Evolutionary conservation across 30 jellyfish, hydroid and myxozoan species (phyloP), one percentile per base, ranked within the genome.

Genomic region (Euphysa ruthae): DNA sequence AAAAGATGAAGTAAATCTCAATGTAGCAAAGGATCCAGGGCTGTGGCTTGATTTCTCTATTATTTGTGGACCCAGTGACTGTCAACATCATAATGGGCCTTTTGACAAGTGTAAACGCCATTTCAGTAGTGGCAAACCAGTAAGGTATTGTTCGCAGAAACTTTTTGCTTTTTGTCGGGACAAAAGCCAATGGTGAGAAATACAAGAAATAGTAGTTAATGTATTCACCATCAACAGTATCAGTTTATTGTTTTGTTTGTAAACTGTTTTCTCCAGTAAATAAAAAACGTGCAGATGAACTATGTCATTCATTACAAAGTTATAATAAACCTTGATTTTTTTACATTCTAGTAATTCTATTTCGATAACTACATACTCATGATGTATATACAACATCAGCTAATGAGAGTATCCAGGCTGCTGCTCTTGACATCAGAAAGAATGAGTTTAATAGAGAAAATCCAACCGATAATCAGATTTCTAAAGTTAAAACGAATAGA

Each of bases 11-110:
- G n/a, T n/a, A n/a, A n/a, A n/a, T n/a, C n/a, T n/a, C n/a, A 75
- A 58, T 86, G 96, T 35, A 57, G 61, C 75, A 86, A 42, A 6
- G 79, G 74, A 20, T 77, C 93, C n/a, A 50, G 69, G 21, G 96
- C 85, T 18, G 87, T 35, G 55, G 96, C 83, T 13, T 94, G 71
- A 32, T 86, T 88, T 4, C 83, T 24, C 58, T 86, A 92, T 46
- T 46, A 28, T 16, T 28, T 46, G 60, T 46, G 60, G 60, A 28
- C 60, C 60, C 10, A 46, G 28, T 46, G 22, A 46, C 60, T 46
- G 60, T 46, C 60, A 46, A 5, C 60, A 46, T 46, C 60, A 46
- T 46, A 16, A 2, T 46, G 60, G 60, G 18, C 8, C 22, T 28
- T 46, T 46, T 46, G 60, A 46, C 22, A 46, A 46, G 22, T 46